phyloP scores from a whole-genome alignment of 1,140 invertebrate genomes.

The Bombus superbus region DNA sequence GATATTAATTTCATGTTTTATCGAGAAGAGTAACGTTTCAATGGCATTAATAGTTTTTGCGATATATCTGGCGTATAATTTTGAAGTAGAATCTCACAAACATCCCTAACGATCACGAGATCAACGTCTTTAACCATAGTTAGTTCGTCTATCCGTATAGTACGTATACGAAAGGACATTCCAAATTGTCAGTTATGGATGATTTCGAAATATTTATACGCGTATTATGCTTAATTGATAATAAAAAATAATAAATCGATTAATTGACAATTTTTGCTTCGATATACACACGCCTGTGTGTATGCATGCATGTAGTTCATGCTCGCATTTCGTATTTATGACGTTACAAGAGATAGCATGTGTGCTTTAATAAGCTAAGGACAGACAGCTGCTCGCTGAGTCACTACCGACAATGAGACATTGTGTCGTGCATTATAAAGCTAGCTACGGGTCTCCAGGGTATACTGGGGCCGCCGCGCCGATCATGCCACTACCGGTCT shows the following conservation, averaged over 20 bases:
- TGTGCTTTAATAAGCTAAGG: slow-evolving; percentile 52
- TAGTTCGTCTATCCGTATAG: no score
- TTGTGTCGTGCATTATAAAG: slow-evolving; percentile 44
- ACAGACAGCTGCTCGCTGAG: slow-evolving; percentile 57
- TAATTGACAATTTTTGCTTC: background rate
- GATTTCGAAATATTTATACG: background rate
- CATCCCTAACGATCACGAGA: no score
- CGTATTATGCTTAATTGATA: no score
- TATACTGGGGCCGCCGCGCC: slow-evolving; percentile 35
- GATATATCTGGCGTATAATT: no score
- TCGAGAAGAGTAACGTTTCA: background rate
- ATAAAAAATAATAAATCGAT: no score
- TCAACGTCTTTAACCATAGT: no score
- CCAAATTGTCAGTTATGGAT: background rate
- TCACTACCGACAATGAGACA: slow-evolving; percentile 40
- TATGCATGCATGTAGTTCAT: background rate
- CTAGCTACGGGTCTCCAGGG: slow-evolving; percentile 17
- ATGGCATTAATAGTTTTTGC: background rate
- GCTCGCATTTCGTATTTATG: slow-evolving; percentile 47
- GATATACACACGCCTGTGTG: no score
- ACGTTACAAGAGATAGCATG: slow-evolving; percentile 41
- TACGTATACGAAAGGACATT: no score
- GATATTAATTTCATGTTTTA: background rate
- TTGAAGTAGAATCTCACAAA: no score
- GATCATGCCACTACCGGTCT: slow-evolving; percentile 25